Base-by-base conservation (phyloP, 2,113 vertebrate genomes). In the Scartelaos histophorus region DNA sequence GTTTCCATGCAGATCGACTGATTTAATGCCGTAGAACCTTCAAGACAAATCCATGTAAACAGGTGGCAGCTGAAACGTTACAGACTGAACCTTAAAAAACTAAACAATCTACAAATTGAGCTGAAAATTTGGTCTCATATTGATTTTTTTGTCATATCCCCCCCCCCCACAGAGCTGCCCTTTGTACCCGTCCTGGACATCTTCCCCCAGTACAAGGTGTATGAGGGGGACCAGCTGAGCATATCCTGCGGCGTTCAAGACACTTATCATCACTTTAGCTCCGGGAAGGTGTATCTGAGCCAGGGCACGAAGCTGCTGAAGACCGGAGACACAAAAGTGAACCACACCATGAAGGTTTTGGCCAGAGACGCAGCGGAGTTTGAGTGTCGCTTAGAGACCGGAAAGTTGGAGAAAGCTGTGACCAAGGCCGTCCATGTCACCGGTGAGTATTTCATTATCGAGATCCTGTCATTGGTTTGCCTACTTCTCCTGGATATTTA, bases 191-290 rank as follows among this genome's bases (percentile, higher is more conserved):
- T 46, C 2, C 65, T 94, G 74, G 65, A 70, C 51, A 83, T 93
- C 53, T 29, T 0, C 3, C 91, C 92, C 1, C 7, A n/a, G 22
- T 1, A 60, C 2, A 24, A 73, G 0, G 34, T 94, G 61, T 90
- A 80, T 3, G 93, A 94, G 73, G 93, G 93, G 51, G 93, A 94
- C 69, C 12, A 0, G 0, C 78, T 94, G 11, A 17, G 10, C 47
- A 72, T 93, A 67, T 67, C 7, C 0, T 94, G 93, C 71, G 65
- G 4, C 4, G 19, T 83, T 46, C 24, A 0, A 9, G 22, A 5
- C 16, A 0, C 2, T 4, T 0, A 2, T 0, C 16, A 58, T 0
- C 24, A 3, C 45, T 2, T 58, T 12, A 22, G 7, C 19, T 0
- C 13, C 0, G 0, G 57, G 5, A 0, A 0, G 0, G 57, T 91